Evolutionary conservation across 2,888 invertebrate genomes (phyloP), one percentile per base, ranked within the genome.

Genomic region (Acleris cristana): DNA sequence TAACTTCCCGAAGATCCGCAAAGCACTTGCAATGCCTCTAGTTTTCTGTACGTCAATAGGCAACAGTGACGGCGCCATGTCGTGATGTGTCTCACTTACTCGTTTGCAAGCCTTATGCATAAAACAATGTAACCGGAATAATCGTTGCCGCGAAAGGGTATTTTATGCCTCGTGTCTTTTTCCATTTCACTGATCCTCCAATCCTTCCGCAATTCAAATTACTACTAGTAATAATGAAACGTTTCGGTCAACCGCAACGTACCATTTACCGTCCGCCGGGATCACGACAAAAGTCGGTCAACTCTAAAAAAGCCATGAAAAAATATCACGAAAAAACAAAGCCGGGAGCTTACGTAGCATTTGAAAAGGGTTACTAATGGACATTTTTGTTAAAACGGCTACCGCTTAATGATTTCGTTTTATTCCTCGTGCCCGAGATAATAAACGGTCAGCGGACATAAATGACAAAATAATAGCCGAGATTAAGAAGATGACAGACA

Each of bases 351-450:
- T 78, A 82, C 73, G 77, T 76, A 79, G 75, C 80, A 82, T 86
- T 87, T 86, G 85, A 86, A 77, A 77, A 83, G 84, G 87, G 85
- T 85, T 77, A 74, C 79, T 83, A 82, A 87, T 83, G 80, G 83
- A 81, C 83, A 83, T 84, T 86, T 84, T 83, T 84, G 83, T 81
- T 69, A 70, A 84, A 82, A 82, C 75, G 79, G 80, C 78, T 77
- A 77, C 76, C 76, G 76, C 73, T 78, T 81, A 82, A 84, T 81
- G 79, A 69, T 72, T 71, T 54, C 69, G 70, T 70, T 70, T 67
- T 70, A 63, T 69, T 83, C 79, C 80, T 72, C 74, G 73, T 78
- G 80, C 70, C 70, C 71, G 59, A 75, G 70, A 73, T 74, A 77
- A 78, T 78, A 74, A 82, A 78, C 75, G 74, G 72, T 69, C 73